Evolutionary conservation across 2,113 vertebrate species (phyloP), one percentile per base, ranked within the genome.

Genomic region (Sphaerodactylus townsendi): DNA sequence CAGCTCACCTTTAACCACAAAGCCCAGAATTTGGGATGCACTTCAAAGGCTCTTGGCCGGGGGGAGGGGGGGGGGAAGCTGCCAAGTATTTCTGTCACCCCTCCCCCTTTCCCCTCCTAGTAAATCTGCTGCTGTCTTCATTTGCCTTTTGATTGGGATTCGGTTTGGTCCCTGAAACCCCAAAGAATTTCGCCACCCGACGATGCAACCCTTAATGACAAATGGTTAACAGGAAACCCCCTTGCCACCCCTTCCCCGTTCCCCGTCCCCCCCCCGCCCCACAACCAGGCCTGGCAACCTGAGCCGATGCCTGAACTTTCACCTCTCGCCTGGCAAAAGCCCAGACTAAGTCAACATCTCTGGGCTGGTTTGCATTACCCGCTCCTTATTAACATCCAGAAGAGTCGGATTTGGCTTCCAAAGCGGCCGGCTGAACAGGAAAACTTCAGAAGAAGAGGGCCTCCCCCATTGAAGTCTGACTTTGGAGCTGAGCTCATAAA

Each of bases 351-450:
- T 90, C 92, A 85, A 90, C 92, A 91, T 90, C 91, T 88, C 88
- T 88, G 91, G 91, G 90, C 94, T 93, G 93, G 91, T 88, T 94
- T 93, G 88, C 92, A 93, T 94, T 94, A 95, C 92, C 93, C 92
- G 90, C 92, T 94, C 92, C 87, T 92, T 92, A 93, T 93, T 93
- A 94, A 93, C 93, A 93, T 92, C 87, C 83, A 93, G 81, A 92
- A 87, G 88, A 90, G 90, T 90, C 93, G 89, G 87, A 87, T 91
- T 92, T 91, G 91, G 90, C 21, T 88, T 86, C 90, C 80, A 90
- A 86, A 89, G 92, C 86, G 84, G 85, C 89, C 90, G 91, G 93
- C 92, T 92, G 48, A 93, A 92, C 91, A 92, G 93, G 92, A 93
- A 77, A 94, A 93, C 93, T 91, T 81, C 88, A 77, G 85, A 46